phyloP scores from a whole-genome alignment of 1,140 invertebrate species.

The Streblospio benedicti region DNA sequence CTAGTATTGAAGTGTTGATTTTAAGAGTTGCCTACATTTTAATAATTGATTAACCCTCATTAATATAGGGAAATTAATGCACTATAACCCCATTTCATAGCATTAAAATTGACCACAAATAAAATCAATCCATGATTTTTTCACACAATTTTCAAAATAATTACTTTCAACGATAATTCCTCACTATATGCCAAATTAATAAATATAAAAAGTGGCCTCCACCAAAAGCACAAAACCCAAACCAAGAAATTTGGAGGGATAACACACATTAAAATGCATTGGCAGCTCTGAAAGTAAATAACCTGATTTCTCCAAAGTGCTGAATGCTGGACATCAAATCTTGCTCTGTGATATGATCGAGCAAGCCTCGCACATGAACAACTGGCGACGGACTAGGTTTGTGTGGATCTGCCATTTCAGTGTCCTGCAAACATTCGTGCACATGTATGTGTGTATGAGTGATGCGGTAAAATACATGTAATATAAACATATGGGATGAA shows the following conservation, averaged over 20 bases:
- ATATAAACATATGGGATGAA: too few relatives aligned
- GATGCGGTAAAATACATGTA: too few relatives aligned
- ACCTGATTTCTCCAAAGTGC: conserved; percentile 42
- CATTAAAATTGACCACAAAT: conserved; percentile 21
- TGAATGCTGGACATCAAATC: conserved; percentile 42
- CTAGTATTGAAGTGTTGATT: too few relatives aligned
- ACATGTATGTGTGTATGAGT: too few relatives aligned
- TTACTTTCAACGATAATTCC: background rate
- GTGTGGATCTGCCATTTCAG: too few relatives aligned
- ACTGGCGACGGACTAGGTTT: conserved; percentile 41
- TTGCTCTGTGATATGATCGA: conserved; percentile 34
- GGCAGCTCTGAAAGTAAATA: conserved; percentile 12
- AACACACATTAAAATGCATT: too few relatives aligned
- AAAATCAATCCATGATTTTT: background rate
- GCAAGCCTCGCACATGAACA: conserved; percentile 41
- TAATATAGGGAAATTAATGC: too few relatives aligned
- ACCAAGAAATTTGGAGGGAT: too few relatives aligned
- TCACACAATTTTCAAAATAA: background rate
- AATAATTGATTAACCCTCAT: too few relatives aligned
- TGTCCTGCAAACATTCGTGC: too few relatives aligned
- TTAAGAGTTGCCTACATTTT: too few relatives aligned
- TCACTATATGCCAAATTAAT: background rate
- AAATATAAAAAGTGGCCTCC: background rate
- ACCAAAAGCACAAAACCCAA: background rate
- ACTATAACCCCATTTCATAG: conserved; percentile 24